phyloP scores from a whole-genome alignment of 2,113 vertebrate species.

The Dasyurus viverrinus region DNA sequence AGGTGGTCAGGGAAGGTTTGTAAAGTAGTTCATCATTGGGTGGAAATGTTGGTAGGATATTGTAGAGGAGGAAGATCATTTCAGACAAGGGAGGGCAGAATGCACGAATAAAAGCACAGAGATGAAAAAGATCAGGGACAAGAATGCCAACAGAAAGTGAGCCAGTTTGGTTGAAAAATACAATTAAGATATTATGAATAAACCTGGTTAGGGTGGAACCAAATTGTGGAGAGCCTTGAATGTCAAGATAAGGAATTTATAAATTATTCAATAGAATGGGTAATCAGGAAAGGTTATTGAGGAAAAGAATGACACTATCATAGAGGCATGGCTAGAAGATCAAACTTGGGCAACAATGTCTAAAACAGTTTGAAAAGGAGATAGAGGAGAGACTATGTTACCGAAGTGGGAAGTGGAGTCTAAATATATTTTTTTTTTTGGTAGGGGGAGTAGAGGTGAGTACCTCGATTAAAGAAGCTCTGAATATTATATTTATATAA shows the following conservation, averaged over 20 bases:
- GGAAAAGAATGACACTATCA: neutral
- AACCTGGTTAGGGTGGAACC: neutral
- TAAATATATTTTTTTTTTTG: neutral
- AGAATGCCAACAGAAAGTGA: neutral
- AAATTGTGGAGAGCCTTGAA: neutral
- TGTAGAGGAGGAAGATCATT: neutral
- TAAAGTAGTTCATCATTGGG: neutral
- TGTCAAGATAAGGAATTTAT: neutral
- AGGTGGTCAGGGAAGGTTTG: neutral
- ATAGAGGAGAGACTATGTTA: neutral
- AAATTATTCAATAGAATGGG: neutral
- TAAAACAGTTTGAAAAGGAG: neutral
- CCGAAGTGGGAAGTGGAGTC: neutral
- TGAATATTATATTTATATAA: neutral
- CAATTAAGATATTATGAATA: neutral
- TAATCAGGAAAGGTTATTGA: neutral
- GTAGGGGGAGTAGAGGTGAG: neutral
- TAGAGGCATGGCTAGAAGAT: neutral
- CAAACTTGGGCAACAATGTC: neutral
- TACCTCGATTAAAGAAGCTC: neutral
- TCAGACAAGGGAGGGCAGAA: neutral
- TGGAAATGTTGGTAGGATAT: neutral
- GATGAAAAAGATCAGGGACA: neutral
- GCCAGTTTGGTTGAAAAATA: neutral
- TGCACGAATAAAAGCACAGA: neutral